Percentiles rank a stretch among this genome's conserved stretches.
Evolutionary conservation across 37 sponge, comb jelly and placozoan genomes (phyloP).

Genomic region (Tethya wilhelma): DNA sequence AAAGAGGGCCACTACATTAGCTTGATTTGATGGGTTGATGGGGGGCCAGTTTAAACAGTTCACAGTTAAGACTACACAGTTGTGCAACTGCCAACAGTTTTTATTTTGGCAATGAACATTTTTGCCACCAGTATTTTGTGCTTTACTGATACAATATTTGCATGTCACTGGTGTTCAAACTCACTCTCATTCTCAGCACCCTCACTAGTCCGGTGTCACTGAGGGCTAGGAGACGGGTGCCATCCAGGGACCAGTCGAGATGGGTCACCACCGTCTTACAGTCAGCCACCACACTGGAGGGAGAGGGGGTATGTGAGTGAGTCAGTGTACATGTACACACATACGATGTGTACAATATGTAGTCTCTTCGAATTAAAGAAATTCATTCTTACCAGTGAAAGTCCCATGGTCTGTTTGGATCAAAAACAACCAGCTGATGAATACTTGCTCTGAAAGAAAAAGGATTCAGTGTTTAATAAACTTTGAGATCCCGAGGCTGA

Average conservation of each 20-base stretch:
- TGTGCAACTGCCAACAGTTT: no score
- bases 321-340: neutral
- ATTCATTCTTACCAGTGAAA: conserved; percentile 35
- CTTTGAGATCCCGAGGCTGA: neutral
- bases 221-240: conserved; percentile 47
- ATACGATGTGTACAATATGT: neutral
- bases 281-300: conserved; percentile 31
- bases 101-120: no score
- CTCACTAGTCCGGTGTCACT: conserved; percentile 19
- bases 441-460: conserved; percentile 17
- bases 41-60: no score
- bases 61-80: no score
- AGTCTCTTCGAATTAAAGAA: neutral
- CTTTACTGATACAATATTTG: neutral
- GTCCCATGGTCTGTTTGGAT: conserved; percentile 73
- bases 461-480: neutral
- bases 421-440: conserved; percentile 54
- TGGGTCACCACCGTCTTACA: conserved; percentile 18
- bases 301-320: neutral
- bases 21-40: no score
- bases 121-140: no score
- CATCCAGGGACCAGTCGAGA: conserved; percentile 47
- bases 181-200: conserved; percentile 70
- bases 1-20: neutral
- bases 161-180: neutral